These are phyloP conservation scores for Pantherophis guttatus DNA, from an alignment of 2,113 vertebrate genomes.

Conservation along the genomic window DNA sequence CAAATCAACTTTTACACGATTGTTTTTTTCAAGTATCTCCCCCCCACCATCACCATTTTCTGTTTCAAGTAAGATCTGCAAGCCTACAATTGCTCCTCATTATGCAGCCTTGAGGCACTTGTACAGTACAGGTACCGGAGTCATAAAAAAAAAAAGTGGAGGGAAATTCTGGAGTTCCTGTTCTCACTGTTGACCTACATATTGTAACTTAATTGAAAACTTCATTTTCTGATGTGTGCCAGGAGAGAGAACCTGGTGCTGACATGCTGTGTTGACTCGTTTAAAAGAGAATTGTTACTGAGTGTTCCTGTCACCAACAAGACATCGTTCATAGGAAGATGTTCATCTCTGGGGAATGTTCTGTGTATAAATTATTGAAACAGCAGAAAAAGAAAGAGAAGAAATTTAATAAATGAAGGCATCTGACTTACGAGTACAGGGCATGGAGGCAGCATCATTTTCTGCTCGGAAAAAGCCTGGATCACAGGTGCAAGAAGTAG, in stretches of 20 bases:
- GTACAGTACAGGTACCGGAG: not conserved
- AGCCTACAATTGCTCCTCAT: constrained; percentile 5
- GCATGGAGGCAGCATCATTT: constrained; percentile 89
- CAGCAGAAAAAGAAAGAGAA: not conserved
- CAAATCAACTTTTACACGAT: not conserved
- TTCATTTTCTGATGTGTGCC: constrained; percentile 1
- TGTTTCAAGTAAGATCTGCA: not conserved
- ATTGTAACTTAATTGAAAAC: constrained; percentile 26
- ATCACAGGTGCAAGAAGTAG: constrained; percentile 91
- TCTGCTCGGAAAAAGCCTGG: constrained; percentile 92
- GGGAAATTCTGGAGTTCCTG: not conserved
- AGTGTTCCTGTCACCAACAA: not conserved
- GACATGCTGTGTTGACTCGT: constrained; percentile 8
- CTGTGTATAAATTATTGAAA: not conserved
- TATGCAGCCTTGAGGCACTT: constrained; percentile 3
- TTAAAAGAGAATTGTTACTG: constrained; percentile 14
- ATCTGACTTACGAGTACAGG: constrained; percentile 90
- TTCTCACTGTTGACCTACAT: constrained; percentile 26
- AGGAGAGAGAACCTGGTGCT: constrained; percentile 25
- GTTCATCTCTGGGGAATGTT: not conserved
- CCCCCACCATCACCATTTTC: not conserved
- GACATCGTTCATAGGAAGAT: not conserved
- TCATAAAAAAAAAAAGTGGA: not conserved
- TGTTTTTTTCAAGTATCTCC: not conserved
- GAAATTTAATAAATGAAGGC: not conserved